These are phyloP conservation scores for Avahi laniger DNA, from an alignment of 2,797 vertebrate species.

Conservation along the genomic window DNA sequence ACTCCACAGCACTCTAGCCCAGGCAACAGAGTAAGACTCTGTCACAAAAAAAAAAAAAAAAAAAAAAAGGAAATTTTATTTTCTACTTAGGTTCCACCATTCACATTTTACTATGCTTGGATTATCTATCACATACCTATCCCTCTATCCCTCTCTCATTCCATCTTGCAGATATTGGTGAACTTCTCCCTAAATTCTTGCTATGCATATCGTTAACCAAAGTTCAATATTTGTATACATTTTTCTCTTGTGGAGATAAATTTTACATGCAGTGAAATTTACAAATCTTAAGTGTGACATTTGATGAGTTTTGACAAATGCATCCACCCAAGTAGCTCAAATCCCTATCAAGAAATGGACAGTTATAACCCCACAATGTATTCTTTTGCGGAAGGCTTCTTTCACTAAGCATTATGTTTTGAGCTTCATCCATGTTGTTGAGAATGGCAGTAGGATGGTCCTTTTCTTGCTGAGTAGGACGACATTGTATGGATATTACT, in stretches of 20 bases:
- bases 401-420: neutral
- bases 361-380: neutral
- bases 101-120: neutral
- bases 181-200: neutral
- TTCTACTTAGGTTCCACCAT: neutral
- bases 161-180: neutral
- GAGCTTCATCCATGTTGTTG: neutral
- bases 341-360: neutral
- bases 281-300: neutral
- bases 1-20: too few relatives aligned
- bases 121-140: neutral
- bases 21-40: too few relatives aligned
- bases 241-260: neutral
- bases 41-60: too few relatives aligned
- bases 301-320: neutral
- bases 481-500: neutral
- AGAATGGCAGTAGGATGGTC: neutral
- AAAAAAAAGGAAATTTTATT: neutral
- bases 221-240: neutral
- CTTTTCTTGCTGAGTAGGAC: neutral
- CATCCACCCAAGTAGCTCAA: neutral
- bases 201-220: neutral
- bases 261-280: neutral
- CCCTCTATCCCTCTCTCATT: neutral
- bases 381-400: neutral